Evolutionary conservation across 1,140 invertebrate species (phyloP), one percentile per base, ranked within the genome.

Genomic region (Plectrocnemia conspersa): DNA sequence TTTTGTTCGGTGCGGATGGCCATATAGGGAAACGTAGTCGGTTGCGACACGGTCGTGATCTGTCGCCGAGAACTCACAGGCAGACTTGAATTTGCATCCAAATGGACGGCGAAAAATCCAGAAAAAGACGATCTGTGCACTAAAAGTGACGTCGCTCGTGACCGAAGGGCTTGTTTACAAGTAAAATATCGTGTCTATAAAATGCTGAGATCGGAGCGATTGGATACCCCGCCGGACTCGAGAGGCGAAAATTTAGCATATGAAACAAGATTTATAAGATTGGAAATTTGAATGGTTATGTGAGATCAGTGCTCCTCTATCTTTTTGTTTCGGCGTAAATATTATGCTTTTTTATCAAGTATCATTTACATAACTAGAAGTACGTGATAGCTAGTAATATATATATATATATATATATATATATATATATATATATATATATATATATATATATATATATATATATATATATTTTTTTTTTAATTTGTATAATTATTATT

Each of bases 1-100:
- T 42, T 42, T 42, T 42, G 40, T 42, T 42, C 15, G 22, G 40
- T 42, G 9, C 36, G 36, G 9, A n/a, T 19, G 42, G 13, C 42
- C 42, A 45, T 45, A 45, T 45, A 45, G 23, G 42, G 42, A 45
- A 45, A 45, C 42, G 23, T 23, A 27, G 42, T 45, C 42, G 36
- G 23, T 45, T 45, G 42, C 42, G 42, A 45, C 19, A 45, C 42
- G 16, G 15, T 9, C 4, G 2, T 2, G 9, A 15, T 15, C 36
- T 15, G 42, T 27, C 25, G 25, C 15, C 42, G 42, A 45, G 42
- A n/a, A n/a, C n/a, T n/a, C n/a, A n/a, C n/a, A n/a, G n/a, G n/a
- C n/a, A n/a, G n/a, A 45, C 42, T 25, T 45, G 42, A 45, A 45
- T 45, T 45, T 16, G 42, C 42, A 23, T 40, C 36, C 16, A 40